A percentile compares a stretch with the other conserved stretches of the same genome.
These are phyloP conservation scores for Autographa pulchrina DNA, from an alignment of 2,888 invertebrate species.

Conservation along the genomic window DNA sequence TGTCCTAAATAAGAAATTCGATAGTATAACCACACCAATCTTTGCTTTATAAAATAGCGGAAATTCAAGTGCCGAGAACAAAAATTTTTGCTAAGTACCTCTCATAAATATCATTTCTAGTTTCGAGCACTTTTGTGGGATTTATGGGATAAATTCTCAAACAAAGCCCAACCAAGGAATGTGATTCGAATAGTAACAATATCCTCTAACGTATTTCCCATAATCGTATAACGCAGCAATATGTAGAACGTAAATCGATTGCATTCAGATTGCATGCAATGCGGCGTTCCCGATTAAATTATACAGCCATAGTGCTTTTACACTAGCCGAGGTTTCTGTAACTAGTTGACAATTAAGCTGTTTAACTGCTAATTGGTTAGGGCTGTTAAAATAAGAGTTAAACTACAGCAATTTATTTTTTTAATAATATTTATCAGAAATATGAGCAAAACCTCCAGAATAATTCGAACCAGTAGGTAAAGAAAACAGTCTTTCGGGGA, in stretches of 20 bases:
- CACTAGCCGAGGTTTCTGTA: background rate
- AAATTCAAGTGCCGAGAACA: too few species aligned
- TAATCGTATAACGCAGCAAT: slow-evolving; percentile 45
- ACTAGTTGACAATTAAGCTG: background rate
- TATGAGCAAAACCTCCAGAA: too few species aligned
- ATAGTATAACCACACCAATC: too few species aligned
- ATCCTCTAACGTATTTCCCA: slow-evolving; percentile 12
- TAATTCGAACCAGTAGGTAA: too few species aligned
- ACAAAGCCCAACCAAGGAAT: background rate
- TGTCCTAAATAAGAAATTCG: too few species aligned
- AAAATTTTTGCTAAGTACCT: too few species aligned
- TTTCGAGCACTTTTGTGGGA: too few species aligned
- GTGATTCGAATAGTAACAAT: background rate
- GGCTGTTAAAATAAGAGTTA: background rate
- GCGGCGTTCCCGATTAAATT: slow-evolving; percentile 73
- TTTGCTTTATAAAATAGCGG: too few species aligned
- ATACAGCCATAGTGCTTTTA: slow-evolving; percentile 58
- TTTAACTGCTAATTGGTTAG: background rate
- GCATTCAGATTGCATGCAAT: slow-evolving; percentile 69
- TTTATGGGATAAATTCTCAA: too few species aligned
- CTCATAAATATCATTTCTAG: too few species aligned
- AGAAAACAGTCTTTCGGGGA: too few species aligned
- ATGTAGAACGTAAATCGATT: slow-evolving; percentile 70
- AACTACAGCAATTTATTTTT: background rate
- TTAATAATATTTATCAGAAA: too few species aligned